Percentiles rank a stretch among this genome's conserved stretches.
Conservation (phyloP, 2,888 invertebrate species). For the Drosophila paracracens region DNA sequence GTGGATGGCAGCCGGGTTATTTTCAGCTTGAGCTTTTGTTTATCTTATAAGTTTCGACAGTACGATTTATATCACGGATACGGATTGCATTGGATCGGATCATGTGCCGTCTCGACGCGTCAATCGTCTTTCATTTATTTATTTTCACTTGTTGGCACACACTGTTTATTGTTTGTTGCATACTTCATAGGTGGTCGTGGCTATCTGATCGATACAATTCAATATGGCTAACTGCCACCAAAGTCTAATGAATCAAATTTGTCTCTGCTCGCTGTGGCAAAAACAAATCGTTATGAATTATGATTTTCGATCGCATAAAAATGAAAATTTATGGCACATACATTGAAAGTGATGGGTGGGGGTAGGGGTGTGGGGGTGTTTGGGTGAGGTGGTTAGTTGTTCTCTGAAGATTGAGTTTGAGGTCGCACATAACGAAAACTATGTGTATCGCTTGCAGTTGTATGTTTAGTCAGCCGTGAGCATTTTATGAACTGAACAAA, state of each 20-base stretch:
- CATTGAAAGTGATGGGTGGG: background rate
- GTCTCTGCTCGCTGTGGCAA: background rate
- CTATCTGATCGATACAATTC: constrained; percentile 42
- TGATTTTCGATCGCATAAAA: constrained; percentile 52
- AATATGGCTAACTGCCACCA: constrained; percentile 34
- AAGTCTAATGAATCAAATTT: constrained; percentile 40
- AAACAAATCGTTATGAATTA: constrained; percentile 42
- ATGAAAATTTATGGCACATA: constrained; percentile 10
- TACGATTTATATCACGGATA: constrained; percentile 69
- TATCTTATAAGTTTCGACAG: constrained; percentile 70
- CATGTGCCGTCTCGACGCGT: constrained; percentile 11
- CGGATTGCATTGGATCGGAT: constrained; percentile 26
- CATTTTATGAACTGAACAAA: constrained; percentile 35
- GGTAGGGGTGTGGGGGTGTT: no score
- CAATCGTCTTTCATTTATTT: constrained; percentile 49
- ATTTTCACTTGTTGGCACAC: constrained; percentile 65
- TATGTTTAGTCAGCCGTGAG: constrained; percentile 19
- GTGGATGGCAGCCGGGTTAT: constrained; percentile 38
- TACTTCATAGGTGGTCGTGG: constrained; percentile 72
- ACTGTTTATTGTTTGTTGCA: constrained; percentile 73
- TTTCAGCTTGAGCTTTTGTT: constrained; percentile 60
- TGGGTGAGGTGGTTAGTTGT: background rate
- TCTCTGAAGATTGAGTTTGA: constrained; percentile 16
- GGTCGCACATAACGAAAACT: constrained; percentile 19
- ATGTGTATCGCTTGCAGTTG: constrained; percentile 37